phyloP scores from a whole-genome alignment of 2,113 vertebrate species.

The Hyperopisus bebe region DNA sequence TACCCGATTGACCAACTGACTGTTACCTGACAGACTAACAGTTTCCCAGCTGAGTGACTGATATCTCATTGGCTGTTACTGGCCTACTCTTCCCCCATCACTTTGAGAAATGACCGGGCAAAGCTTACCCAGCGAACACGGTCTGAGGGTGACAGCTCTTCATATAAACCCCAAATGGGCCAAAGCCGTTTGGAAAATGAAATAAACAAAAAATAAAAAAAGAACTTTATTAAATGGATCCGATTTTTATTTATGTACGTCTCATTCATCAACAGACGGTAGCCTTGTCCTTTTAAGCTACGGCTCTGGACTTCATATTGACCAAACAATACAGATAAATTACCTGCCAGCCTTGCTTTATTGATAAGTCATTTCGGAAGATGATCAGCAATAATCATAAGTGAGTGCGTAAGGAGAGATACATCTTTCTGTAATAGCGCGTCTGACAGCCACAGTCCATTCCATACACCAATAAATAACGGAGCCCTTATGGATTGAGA shows the following conservation, averaged over 20 bases:
- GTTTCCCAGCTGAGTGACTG: neutral
- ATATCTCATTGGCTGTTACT: neutral
- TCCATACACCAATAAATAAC: constrained; percentile 38
- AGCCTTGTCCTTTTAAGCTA: constrained; percentile 65
- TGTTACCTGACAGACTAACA: neutral
- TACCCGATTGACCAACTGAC: neutral
- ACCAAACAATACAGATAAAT: constrained; percentile 67
- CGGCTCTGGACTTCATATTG: constrained; percentile 71
- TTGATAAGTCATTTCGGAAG: constrained; percentile 70
- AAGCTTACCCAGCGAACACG: constrained; percentile 19
- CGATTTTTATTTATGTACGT: constrained; percentile 51
- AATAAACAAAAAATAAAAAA: constrained; percentile 29
- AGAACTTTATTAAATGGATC: constrained; percentile 57
- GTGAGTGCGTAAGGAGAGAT: constrained; percentile 59
- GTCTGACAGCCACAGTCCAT: constrained; percentile 33
- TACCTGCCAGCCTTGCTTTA: constrained; percentile 59
- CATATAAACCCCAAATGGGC: constrained; percentile 31
- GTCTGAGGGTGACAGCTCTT: constrained; percentile 16
- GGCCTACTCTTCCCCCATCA: neutral
- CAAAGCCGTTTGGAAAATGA: constrained; percentile 20
- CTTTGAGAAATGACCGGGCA: neutral
- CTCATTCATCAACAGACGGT: constrained; percentile 57
- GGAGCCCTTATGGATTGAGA: constrained; percentile 52
- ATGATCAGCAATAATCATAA: constrained; percentile 82
- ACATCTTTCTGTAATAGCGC: constrained; percentile 47